phyloP scores from a whole-genome alignment of 2,113 vertebrate species.

The Elaphurus davidianus region DNA sequence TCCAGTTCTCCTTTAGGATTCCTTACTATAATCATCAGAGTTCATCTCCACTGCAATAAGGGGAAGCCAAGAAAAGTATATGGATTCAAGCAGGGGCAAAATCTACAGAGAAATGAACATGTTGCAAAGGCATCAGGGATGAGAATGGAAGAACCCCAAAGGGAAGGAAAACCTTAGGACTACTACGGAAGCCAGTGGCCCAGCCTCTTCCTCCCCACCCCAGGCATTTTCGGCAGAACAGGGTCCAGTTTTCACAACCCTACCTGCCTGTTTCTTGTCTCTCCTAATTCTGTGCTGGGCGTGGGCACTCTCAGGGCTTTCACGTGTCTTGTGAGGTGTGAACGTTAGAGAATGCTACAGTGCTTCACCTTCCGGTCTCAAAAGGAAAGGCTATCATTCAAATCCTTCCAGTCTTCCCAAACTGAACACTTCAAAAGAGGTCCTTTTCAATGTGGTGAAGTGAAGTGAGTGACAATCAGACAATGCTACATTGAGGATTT shows the following conservation, averaged over 20 bases:
- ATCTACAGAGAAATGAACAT: neutral
- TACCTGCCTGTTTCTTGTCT: neutral
- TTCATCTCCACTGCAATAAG: neutral
- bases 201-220: neutral
- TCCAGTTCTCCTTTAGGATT: neutral
- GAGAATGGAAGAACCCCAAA: neutral
- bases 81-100: neutral
- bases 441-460: neutral
- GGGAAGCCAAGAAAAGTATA: neutral
- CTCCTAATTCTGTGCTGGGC: neutral
- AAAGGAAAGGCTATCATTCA: neutral
- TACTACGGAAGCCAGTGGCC: neutral
- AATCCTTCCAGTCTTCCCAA: neutral
- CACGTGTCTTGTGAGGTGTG: neutral
- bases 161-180: neutral
- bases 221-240: neutral
- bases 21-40: neutral
- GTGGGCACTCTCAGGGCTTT: accelerated
- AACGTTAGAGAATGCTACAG: neutral
- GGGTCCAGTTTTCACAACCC: neutral
- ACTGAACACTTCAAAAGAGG: neutral
- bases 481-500: neutral
- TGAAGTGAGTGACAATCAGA: neutral
- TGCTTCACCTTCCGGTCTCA: neutral
- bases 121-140: neutral